Evolutionary conservation across 1,140 invertebrate species (phyloP).

Genomic region (Cherax quadricarinatus): DNA sequence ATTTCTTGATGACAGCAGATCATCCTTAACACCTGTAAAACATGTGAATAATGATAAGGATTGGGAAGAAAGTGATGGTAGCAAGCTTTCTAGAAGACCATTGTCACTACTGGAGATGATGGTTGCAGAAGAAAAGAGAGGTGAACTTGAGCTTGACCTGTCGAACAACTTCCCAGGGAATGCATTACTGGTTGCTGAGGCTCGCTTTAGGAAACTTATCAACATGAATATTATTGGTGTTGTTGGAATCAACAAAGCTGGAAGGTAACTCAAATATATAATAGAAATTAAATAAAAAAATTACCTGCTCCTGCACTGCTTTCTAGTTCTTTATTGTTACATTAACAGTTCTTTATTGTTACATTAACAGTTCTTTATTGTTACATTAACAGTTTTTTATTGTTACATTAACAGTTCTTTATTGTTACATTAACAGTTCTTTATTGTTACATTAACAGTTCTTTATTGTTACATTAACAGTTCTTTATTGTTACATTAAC

Average conservation of each 20-base stretch:
- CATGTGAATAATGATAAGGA: neutral
- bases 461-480: no score
- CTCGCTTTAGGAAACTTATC: slow-evolving; percentile 59
- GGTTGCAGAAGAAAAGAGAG: slow-evolving; percentile 64
- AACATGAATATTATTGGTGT: slow-evolving; percentile 70
- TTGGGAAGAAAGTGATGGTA: neutral
- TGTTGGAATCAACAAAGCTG: slow-evolving; percentile 70
- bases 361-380: no score
- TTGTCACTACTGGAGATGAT: slow-evolving; percentile 72
- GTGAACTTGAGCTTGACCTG: slow-evolving; percentile 71
- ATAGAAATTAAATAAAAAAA: no score
- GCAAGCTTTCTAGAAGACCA: neutral
- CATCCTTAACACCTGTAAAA: neutral
- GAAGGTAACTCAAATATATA: slow-evolving; percentile 59
- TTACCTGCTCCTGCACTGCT: no score
- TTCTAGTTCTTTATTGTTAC: no score
- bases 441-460: no score
- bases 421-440: no score
- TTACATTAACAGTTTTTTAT: no score
- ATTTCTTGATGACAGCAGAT: neutral
- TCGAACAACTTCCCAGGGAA: slow-evolving; percentile 47
- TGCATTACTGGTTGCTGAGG: slow-evolving; percentile 62
- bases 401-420: no score
- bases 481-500: no score
- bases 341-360: no score